phyloP scores from a whole-genome alignment of 2,888 invertebrate genomes.

The Lucinisca nassula region DNA sequence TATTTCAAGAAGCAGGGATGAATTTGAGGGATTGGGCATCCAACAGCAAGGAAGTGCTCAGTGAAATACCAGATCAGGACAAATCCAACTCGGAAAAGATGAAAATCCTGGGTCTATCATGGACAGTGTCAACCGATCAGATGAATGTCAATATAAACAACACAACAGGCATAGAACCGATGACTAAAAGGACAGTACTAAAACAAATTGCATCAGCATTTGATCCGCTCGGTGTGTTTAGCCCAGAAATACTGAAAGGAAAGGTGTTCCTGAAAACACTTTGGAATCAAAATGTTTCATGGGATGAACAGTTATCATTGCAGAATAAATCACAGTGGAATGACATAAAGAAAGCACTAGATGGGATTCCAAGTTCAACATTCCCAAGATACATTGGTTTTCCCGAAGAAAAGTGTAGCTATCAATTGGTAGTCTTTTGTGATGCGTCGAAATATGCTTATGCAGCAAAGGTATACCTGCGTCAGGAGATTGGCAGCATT shows the following conservation, averaged over 20 bases:
- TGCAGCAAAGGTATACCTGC: too few relatives aligned
- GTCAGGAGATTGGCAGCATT: neutral
- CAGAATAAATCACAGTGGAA: neutral
- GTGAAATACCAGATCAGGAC: neutral
- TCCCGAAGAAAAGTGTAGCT: neutral
- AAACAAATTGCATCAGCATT: constrained; percentile 19
- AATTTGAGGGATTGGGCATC: constrained; percentile 10
- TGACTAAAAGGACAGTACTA: constrained; percentile 14
- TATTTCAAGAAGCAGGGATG: neutral
- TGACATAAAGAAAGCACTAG: neutral
- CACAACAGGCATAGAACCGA: neutral
- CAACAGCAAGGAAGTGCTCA: neutral
- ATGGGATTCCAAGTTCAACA: neutral
- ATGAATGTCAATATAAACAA: neutral
- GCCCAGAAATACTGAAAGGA: constrained; percentile 1
- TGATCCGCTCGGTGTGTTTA: constrained; percentile 19
- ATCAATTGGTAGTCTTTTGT: too few relatives aligned
- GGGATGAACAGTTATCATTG: neutral
- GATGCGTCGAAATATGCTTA: constrained; percentile 14
- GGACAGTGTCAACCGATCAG: neutral
- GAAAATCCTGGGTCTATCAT: neutral
- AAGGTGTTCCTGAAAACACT: constrained; percentile 1
- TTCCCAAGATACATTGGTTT: too few relatives aligned
- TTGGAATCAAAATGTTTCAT: constrained; percentile 7
- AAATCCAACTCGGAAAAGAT: neutral